phyloP scores from a whole-genome alignment of 1,140 invertebrate species.

The Ooceraea biroi region DNA sequence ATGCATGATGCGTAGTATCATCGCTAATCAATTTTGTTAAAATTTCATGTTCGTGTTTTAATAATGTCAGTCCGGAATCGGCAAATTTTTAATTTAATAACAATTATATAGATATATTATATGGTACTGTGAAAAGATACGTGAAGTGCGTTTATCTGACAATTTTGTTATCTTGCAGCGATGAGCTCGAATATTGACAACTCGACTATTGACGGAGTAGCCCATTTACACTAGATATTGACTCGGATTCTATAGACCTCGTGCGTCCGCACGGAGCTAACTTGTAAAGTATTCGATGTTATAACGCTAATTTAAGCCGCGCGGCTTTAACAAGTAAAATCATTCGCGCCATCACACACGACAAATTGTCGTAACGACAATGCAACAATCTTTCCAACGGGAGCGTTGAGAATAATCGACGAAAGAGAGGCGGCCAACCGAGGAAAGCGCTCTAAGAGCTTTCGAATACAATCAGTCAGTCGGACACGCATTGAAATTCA shows the following conservation, averaged over 20 bases:
- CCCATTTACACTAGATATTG: not conserved
- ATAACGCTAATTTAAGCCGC: not conserved
- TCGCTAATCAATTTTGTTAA: too few relatives aligned
- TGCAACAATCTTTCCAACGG: not conserved
- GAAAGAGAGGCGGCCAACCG: not conserved
- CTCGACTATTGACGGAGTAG: not conserved
- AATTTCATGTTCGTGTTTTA: too few relatives aligned
- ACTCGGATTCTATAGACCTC: slow-evolving; percentile 9
- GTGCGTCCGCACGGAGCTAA: not conserved
- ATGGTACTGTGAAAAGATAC: too few relatives aligned
- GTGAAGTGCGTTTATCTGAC: too few relatives aligned
- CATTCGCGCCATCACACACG: not conserved
- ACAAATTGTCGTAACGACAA: slow-evolving; percentile 5
- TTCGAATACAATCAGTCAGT: not conserved
- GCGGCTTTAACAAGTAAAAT: not conserved
- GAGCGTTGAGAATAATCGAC: not conserved
- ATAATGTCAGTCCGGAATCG: too few relatives aligned
- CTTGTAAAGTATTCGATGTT: not conserved
- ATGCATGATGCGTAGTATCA: too few relatives aligned
- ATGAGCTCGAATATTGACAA: too few relatives aligned
- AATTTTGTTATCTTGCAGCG: too few relatives aligned
- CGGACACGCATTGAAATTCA: too few relatives aligned
- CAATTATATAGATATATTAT: too few relatives aligned
- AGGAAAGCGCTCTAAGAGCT: not conserved
- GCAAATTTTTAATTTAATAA: not conserved